These are phyloP conservation scores for Coluber constrictor DNA, from an alignment of 2,797 vertebrate species.

Conservation along the genomic window DNA sequence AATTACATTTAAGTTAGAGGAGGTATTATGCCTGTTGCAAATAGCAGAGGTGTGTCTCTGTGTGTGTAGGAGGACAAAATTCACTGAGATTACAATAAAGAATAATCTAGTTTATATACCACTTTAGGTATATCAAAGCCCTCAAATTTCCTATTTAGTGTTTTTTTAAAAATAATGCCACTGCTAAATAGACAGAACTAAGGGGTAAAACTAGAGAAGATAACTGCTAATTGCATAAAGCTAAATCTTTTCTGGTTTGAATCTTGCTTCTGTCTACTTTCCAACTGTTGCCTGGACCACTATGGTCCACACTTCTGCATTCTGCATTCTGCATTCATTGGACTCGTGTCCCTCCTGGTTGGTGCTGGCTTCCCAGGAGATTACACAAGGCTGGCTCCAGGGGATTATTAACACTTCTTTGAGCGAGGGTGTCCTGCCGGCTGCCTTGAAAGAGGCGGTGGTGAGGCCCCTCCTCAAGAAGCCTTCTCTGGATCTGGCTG, in stretches of 20 bases:
- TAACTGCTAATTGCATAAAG: neutral
- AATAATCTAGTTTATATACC: neutral
- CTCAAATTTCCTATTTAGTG: neutral
- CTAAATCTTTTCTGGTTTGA: neutral
- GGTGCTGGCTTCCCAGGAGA: no score
- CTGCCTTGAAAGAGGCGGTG: no score
- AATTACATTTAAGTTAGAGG: neutral
- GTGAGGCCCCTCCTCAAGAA: no score
- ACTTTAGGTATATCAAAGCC: neutral
- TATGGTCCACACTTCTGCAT: no score
- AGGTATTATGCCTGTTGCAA: neutral
- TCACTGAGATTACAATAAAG: neutral
- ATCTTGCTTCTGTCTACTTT: neutral
- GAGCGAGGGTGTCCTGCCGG: no score
- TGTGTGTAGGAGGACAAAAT: neutral
- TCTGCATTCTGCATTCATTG: no score
- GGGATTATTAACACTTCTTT: no score
- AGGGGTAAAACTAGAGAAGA: neutral
- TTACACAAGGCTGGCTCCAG: no score
- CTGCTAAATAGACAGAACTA: neutral
- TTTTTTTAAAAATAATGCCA: neutral
- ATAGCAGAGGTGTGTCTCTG: neutral
- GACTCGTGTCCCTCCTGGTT: no score
- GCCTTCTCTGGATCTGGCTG: no score
- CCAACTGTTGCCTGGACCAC: neutral